phyloP scores from a whole-genome alignment of 2,797 vertebrate species.

The Cheirogaleus major region DNA sequence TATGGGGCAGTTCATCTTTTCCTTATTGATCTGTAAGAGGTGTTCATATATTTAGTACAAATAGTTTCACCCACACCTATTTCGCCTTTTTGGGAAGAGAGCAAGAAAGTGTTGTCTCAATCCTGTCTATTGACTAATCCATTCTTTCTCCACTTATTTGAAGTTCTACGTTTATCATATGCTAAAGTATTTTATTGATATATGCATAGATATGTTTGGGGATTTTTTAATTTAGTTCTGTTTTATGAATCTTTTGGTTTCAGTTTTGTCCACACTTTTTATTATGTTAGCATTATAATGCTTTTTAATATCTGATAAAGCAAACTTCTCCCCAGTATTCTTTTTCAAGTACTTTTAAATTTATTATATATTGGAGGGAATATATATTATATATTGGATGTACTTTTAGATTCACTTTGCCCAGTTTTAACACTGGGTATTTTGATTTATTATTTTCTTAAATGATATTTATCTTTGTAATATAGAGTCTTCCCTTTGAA shows the following conservation, averaged over 20 bases:
- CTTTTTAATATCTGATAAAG: not conserved
- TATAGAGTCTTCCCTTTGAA: not conserved
- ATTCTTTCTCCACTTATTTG: not conserved
- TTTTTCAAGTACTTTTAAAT: not conserved
- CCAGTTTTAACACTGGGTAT: not conserved
- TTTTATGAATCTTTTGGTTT: not conserved
- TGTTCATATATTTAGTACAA: not conserved
- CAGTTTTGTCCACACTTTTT: not conserved
- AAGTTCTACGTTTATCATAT: not conserved
- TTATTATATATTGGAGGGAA: not conserved
- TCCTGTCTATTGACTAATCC: not conserved
- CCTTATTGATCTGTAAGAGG: not conserved
- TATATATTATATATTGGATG: not conserved
- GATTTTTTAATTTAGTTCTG: not conserved
- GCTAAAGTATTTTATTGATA: not conserved
- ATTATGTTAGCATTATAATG: not conserved
- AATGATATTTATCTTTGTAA: not conserved
- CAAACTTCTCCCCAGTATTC: not conserved
- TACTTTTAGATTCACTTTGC: not conserved
- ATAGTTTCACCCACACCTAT: not conserved
- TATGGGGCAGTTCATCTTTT: not conserved
- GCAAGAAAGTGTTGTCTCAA: not conserved
- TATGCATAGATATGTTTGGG: not conserved
- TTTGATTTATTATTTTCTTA: not conserved
- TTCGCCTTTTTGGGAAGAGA: not conserved